Conservation (phyloP, 2,113 vertebrate genomes). For the Chelonoidis abingdonii region DNA sequence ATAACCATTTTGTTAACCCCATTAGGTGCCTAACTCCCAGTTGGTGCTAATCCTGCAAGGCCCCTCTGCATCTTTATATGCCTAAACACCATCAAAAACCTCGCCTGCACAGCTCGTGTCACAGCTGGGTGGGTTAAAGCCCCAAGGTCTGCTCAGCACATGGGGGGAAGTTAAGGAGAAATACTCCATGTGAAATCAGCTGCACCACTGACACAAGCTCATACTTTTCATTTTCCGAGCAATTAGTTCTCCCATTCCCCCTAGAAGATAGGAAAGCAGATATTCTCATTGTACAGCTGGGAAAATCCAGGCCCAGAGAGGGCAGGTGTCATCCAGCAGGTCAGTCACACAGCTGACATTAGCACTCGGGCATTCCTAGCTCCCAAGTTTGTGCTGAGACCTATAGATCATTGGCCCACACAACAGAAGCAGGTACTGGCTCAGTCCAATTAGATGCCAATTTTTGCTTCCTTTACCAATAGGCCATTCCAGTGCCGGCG, state of each 20-base stretch:
- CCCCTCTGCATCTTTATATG: not conserved
- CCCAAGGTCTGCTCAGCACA: not conserved
- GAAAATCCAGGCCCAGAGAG: not conserved
- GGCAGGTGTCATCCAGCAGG: not conserved
- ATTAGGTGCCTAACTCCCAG: not conserved
- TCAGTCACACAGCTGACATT: not conserved
- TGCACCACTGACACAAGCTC: not conserved
- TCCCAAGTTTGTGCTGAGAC: not conserved
- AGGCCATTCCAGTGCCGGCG: not conserved
- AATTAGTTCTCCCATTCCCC: too few relatives aligned
- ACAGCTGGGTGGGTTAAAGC: not conserved
- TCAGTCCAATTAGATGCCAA: not conserved
- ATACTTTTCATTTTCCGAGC: not conserved
- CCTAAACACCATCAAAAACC: not conserved
- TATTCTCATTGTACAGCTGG: not conserved
- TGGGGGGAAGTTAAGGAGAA: not conserved
- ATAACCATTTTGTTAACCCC: not conserved
- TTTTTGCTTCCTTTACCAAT: not conserved
- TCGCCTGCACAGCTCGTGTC: not conserved
- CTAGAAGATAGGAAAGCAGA: not conserved
- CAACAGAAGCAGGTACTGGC: not conserved
- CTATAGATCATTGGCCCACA: not conserved
- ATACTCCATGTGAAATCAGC: not conserved
- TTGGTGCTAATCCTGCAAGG: not conserved
- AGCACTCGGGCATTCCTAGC: not conserved